phyloP scores from a whole-genome alignment of 2,888 invertebrate genomes.

The Phrixothrix hirtus region DNA sequence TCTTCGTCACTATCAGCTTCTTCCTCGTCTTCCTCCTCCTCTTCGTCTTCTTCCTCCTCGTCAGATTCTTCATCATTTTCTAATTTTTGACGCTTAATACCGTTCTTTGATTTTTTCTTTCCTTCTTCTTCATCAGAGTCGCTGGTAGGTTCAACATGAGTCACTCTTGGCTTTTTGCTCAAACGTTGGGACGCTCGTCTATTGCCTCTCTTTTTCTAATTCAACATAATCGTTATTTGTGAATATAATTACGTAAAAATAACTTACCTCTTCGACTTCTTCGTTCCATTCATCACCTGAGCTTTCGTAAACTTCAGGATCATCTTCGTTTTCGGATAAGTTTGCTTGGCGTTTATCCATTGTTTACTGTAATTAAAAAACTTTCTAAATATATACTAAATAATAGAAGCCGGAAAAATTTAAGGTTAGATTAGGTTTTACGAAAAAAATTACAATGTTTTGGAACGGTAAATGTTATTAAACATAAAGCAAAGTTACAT shows the following conservation, averaged over 20 bases:
- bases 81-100: conserved; percentile 38
- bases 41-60: conserved; percentile 5
- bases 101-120: conserved; percentile 33
- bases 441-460: too few relatives aligned
- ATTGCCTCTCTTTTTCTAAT: too few relatives aligned
- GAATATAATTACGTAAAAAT: not conserved
- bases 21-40: conserved; percentile 7
- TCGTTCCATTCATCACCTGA: conserved; percentile 51
- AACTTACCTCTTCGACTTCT: conserved; percentile 38
- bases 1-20: too few relatives aligned
- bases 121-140: conserved; percentile 40
- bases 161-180: conserved; percentile 46
- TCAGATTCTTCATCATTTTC: not conserved
- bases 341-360: conserved; percentile 26
- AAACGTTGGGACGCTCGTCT: conserved; percentile 44
- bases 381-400: too few relatives aligned
- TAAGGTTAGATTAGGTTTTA: too few relatives aligned
- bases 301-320: conserved; percentile 50
- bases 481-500: too few relatives aligned
- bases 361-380: too few relatives aligned
- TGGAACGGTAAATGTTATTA: too few relatives aligned
- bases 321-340: conserved; percentile 52
- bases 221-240: too few relatives aligned
- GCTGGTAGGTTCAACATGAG: conserved; percentile 38
- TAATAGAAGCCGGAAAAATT: too few relatives aligned